Evolutionary conservation across 2,888 invertebrate genomes (phyloP).

Genomic region (Heliconius ethilla): DNA sequence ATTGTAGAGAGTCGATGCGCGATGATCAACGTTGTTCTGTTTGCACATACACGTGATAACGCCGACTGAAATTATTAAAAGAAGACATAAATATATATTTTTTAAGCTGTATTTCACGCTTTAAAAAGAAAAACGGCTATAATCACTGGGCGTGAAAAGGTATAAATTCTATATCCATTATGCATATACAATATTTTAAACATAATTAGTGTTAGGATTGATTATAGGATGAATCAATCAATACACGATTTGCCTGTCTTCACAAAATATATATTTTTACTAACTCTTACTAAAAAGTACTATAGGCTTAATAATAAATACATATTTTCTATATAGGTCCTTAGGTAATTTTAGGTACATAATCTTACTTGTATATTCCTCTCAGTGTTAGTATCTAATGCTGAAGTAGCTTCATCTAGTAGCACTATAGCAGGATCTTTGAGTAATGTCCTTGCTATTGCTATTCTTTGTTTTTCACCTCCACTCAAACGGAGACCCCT

Average conservation of each 20-base stretch:
- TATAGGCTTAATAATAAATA: too few species aligned
- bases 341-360: background rate
- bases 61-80: conserved; percentile 81
- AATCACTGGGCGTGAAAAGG: too few species aligned
- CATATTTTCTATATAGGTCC: background rate
- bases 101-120: background rate
- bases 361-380: conserved; percentile 88
- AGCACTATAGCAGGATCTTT: conserved; percentile 95
- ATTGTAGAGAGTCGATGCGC: conserved; percentile 97
- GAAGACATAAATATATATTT: background rate
- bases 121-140: too few species aligned
- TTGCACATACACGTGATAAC: conserved; percentile 87
- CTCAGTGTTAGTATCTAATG: conserved; percentile 97
- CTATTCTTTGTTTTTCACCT: conserved; percentile 98
- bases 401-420: conserved; percentile 97
- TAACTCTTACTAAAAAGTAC: too few species aligned
- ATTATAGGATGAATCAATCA: too few species aligned
- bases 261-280: too few species aligned
- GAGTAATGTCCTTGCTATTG: conserved; percentile 96
- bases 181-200: too few species aligned
- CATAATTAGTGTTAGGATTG: too few species aligned
- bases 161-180: too few species aligned
- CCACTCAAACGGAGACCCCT: conserved; percentile 96
- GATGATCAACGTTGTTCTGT: conserved; percentile 95
- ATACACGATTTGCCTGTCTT: too few species aligned